Evolutionary conservation across 2,888 invertebrate genomes (phyloP), one percentile per base, ranked within the genome.

Genomic region (Drosophila kambysellisi): DNA sequence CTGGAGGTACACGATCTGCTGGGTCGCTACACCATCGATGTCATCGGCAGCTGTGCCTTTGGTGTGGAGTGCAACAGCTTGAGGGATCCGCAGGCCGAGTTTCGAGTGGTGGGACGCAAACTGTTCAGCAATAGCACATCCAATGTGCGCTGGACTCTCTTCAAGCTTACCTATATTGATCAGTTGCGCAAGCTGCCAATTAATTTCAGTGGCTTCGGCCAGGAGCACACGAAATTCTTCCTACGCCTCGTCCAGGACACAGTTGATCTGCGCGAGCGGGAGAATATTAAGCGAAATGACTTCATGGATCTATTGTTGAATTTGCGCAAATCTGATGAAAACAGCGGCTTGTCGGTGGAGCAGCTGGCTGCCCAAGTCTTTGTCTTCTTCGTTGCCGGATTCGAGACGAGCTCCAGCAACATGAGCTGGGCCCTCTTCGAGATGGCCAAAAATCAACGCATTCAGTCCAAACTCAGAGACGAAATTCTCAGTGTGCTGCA

Each of bases 301-400:
- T 91, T 91, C 33, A 79, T 92, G 62, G 81, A 91, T 68, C 58
- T 92, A 0, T 67, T 92, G 9, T 78, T 91, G 8, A 88, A 82
- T 6, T 51, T 92, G 30, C 90, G 88, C 35, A 80, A 88, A 17
- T 57, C 82, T 1, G 74, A 79, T 0, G 59, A 77, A 4, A 76
- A 74, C 5, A 20, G 56, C 0, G 70, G 91, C 4, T 82, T 94
- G 0, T 91, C 93, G 0, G 84, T 94, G 15, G 92, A 94, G 4
- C 84, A 95, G 43, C 76, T 95, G 7, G 93, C 94, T 0, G 94
- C 95, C 0, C 95, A 95, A 66, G 94, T 94, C 4, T 93, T 94
- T 37, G 85, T 94, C 0, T 95, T 95, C 77, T 94, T 94, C 66
- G 68, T 91, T 0, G 95, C 94, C 37, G 95, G 95, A 1, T 94